Conservation (phyloP, 2,113 vertebrate species). For the Phrynocephalus versicolor region DNA sequence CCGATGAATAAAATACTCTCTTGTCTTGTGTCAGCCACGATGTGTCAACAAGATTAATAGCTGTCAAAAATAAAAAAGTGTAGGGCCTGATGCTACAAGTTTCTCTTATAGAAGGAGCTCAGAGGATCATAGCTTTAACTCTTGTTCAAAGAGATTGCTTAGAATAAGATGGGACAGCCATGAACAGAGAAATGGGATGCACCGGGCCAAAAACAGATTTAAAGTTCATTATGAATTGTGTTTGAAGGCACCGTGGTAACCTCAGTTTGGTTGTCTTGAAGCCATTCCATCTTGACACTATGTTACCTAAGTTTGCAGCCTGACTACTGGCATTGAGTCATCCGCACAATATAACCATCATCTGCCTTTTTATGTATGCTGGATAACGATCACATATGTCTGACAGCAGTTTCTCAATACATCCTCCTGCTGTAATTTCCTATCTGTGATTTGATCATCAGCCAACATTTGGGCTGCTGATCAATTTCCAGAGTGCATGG, state of each 20-base stretch:
- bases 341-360: neutral
- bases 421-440: neutral
- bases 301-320: neutral
- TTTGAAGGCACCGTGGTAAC: neutral
- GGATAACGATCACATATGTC: neutral
- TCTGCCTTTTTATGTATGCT: neutral
- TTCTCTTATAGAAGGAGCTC: constrained; percentile 1
- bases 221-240: constrained; percentile 7
- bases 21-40: constrained; percentile 57
- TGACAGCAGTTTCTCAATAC: neutral
- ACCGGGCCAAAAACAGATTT: neutral
- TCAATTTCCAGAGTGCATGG: neutral
- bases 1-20: constrained; percentile 52
- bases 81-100: constrained; percentile 36
- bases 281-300: neutral
- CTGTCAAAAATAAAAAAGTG: constrained; percentile 45
- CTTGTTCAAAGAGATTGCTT: neutral
- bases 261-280: neutral
- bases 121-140: constrained; percentile 30
- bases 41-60: constrained; percentile 50
- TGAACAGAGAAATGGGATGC: neutral
- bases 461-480: neutral
- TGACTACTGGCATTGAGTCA: neutral
- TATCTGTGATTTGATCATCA: neutral
- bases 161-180: neutral